A percentile compares a stretch with the other conserved stretches of the same genome.
phyloP scores from a whole-genome alignment of 2,888 invertebrate species.

The Galerucella pusilla region DNA sequence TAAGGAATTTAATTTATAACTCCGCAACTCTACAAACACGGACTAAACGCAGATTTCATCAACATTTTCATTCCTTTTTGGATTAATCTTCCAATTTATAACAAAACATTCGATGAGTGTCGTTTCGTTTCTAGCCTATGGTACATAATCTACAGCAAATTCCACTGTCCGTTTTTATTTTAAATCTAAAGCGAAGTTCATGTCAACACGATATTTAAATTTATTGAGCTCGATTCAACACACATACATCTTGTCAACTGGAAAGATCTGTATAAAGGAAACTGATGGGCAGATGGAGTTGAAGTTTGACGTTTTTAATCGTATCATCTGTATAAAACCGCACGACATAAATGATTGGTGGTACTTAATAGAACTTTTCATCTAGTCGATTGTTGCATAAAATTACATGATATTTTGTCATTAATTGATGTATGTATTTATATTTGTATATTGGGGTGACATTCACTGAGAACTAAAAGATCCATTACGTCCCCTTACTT shows the following conservation, averaged over 20 bases:
- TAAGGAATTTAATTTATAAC: neutral
- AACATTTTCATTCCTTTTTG: neutral
- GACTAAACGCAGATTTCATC: neutral
- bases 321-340: neutral
- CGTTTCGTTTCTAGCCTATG: too few relatives aligned
- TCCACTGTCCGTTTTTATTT: neutral
- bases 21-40: neutral
- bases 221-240: neutral
- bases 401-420: too few relatives aligned
- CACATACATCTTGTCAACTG: neutral
- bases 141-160: neutral
- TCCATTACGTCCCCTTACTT: too few relatives aligned
- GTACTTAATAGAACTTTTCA: neutral
- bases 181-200: neutral
- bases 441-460: too few relatives aligned
- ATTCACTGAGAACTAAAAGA: too few relatives aligned
- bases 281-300: neutral
- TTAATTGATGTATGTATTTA: too few relatives aligned
- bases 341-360: neutral
- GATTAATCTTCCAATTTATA: neutral
- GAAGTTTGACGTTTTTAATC: neutral
- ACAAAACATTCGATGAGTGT: neutral
- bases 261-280: neutral
- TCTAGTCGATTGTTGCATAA: too few relatives aligned
- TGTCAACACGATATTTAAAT: conserved; percentile 7